phyloP scores from a whole-genome alignment of 2,113 vertebrate species.

The Ictalurus punctatus region DNA sequence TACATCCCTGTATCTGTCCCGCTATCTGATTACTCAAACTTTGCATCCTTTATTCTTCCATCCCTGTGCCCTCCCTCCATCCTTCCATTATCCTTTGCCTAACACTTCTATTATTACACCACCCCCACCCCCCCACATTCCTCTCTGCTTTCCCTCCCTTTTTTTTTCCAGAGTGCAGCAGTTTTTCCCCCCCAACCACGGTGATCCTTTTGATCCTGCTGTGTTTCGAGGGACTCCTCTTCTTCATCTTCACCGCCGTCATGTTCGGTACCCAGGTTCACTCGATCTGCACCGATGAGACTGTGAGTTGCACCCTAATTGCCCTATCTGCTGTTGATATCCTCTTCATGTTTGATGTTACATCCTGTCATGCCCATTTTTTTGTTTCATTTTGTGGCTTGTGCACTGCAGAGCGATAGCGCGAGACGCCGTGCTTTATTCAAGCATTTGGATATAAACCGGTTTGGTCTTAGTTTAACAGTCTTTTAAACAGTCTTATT shows the following conservation, averaged over 20 bases:
- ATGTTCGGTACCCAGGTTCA: conserved; percentile 99
- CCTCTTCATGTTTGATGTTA: not conserved
- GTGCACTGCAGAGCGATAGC: not conserved
- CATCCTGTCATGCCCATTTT: not conserved
- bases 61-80: not conserved
- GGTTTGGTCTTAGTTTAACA: not conserved
- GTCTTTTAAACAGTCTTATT: no score
- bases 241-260: conserved; percentile 95
- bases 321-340: not conserved
- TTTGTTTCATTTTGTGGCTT: not conserved
- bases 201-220: conserved; percentile 96
- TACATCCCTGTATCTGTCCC: not conserved
- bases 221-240: conserved; percentile 94
- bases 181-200: conserved; percentile 91
- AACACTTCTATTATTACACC: not conserved
- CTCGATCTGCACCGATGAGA: conserved; percentile 97
- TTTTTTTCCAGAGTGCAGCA: conserved; percentile 85
- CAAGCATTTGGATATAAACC: no score
- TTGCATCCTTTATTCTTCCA: not conserved
- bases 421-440: not conserved
- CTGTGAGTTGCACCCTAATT: conserved; percentile 76
- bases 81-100: no score
- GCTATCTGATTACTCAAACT: not conserved
- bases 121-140: not conserved
- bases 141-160: conserved; percentile 15